Evolutionary conservation across 1,140 invertebrate genomes (phyloP).

Genomic region (Drosophila asahinai): DNA sequence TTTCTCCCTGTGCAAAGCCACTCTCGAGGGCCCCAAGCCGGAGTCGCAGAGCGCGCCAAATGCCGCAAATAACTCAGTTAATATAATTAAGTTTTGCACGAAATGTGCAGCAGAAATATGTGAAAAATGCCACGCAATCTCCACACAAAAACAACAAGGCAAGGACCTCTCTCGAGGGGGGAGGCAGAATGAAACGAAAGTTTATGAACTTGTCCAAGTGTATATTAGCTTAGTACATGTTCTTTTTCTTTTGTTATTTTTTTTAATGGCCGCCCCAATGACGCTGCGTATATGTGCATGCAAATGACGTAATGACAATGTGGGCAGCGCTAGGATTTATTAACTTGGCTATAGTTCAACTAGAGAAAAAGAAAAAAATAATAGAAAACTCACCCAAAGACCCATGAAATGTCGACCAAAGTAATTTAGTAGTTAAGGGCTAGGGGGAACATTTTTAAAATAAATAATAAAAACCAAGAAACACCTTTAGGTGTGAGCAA

Average conservation of each 20-base stretch:
- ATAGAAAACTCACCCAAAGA: not conserved
- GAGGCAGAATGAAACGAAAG: slow-evolving; percentile 53
- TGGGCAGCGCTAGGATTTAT: slow-evolving; percentile 56
- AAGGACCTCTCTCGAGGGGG: slow-evolving; percentile 26
- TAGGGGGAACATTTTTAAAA: not conserved
- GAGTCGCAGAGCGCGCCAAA: slow-evolving; percentile 75
- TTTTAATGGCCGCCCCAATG: slow-evolving; percentile 33
- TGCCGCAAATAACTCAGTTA: slow-evolving; percentile 84
- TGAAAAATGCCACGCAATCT: slow-evolving; percentile 81
- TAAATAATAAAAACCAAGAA: not conserved
- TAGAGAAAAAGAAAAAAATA: not conserved
- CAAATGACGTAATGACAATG: slow-evolving; percentile 63
- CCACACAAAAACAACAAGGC: slow-evolving; percentile 30
- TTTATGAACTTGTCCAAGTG: slow-evolving; percentile 73
- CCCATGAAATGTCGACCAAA: slow-evolving; percentile 12
- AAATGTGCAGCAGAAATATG: slow-evolving; percentile 81
- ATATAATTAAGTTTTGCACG: slow-evolving; percentile 84
- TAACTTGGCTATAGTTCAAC: slow-evolving; percentile 26
- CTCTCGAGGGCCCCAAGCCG: slow-evolving; percentile 41
- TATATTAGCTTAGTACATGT: slow-evolving; percentile 38
- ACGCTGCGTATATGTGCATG: slow-evolving; percentile 46
- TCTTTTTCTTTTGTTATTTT: not conserved
- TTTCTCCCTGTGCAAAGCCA: slow-evolving; percentile 25
- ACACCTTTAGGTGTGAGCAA: not conserved
- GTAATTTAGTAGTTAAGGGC: not conserved